phyloP scores from a whole-genome alignment of 2,888 invertebrate genomes.

The Clivina fossor region DNA sequence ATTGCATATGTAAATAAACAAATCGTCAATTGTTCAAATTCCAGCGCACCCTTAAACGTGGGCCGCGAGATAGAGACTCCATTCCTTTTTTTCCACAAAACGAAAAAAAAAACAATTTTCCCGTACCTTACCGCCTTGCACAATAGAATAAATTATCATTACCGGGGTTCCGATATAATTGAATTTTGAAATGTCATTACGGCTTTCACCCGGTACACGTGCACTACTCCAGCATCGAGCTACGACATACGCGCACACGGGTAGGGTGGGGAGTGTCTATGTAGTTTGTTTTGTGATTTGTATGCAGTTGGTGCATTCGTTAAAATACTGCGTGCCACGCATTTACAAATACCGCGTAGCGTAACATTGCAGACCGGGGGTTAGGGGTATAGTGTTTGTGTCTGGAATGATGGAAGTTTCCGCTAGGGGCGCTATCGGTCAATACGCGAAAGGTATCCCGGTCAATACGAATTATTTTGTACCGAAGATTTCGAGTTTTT shows the following conservation, averaged over 20 bases:
- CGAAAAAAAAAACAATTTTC: no score
- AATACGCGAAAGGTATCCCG: no score
- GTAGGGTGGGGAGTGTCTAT: neutral
- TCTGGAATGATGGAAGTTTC: no score
- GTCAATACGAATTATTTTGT: no score
- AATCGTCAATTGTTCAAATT: neutral
- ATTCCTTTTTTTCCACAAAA: no score
- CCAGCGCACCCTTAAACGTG: neutral
- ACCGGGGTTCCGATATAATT: slow-evolving; percentile 6
- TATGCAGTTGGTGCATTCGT: slow-evolving; percentile 1
- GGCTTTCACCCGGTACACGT: slow-evolving; percentile 7
- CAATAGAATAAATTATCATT: no score
- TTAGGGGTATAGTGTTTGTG: no score
- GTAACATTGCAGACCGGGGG: no score
- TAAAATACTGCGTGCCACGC: slow-evolving; percentile 1
- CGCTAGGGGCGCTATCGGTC: no score
- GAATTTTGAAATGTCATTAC: slow-evolving; percentile 9
- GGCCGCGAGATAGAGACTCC: neutral
- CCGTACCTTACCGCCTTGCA: no score
- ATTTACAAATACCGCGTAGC: no score
- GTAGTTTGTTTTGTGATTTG: neutral
- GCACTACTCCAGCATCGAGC: neutral
- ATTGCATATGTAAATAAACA: neutral
- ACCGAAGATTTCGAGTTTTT: no score
- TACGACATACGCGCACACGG: neutral